These are phyloP conservation scores for Mohoua ochrocephala DNA, from an alignment of 2,113 vertebrate species.

Conservation along the genomic window DNA sequence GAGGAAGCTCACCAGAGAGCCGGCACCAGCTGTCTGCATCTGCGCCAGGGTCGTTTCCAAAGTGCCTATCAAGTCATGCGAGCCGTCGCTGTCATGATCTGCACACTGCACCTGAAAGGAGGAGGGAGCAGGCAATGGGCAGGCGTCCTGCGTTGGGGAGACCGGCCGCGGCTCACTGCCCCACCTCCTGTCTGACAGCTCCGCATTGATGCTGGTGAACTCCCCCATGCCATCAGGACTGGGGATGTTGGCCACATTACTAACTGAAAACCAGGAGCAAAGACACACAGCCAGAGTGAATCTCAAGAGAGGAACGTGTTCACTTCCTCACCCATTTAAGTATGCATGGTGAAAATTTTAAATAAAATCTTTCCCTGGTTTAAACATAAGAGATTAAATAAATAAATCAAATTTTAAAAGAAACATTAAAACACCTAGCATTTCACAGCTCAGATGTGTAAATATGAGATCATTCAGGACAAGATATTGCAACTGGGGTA, in stretches of 20 bases:
- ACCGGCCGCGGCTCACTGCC: background rate
- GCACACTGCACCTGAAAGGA: slow-evolving; percentile 81
- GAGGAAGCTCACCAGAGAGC: slow-evolving; percentile 75
- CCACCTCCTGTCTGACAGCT: slow-evolving; percentile 29
- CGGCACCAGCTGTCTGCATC: slow-evolving; percentile 72
- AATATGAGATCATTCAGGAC: background rate
- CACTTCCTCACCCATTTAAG: background rate
- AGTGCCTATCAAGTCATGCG: slow-evolving; percentile 89
- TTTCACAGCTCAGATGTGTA: background rate
- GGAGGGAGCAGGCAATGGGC: background rate
- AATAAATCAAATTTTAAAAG: background rate
- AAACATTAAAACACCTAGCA: background rate
- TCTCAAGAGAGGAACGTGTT: background rate
- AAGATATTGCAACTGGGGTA: background rate
- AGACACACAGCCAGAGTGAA: background rate
- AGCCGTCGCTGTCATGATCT: slow-evolving; percentile 86
- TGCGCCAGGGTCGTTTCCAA: slow-evolving; percentile 82
- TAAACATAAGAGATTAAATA: background rate
- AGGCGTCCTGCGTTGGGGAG: background rate
- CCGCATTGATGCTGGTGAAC: background rate
- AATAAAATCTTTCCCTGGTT: background rate
- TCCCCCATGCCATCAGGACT: slow-evolving; percentile 45
- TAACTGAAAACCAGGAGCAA: slow-evolving; percentile 36
- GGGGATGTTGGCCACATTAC: slow-evolving; percentile 40
- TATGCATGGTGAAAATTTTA: background rate